A percentile compares a stretch with the other conserved stretches of the same genome.
Conservation (phyloP, 2,888 invertebrate genomes). For the Antheraea assamensis region DNA sequence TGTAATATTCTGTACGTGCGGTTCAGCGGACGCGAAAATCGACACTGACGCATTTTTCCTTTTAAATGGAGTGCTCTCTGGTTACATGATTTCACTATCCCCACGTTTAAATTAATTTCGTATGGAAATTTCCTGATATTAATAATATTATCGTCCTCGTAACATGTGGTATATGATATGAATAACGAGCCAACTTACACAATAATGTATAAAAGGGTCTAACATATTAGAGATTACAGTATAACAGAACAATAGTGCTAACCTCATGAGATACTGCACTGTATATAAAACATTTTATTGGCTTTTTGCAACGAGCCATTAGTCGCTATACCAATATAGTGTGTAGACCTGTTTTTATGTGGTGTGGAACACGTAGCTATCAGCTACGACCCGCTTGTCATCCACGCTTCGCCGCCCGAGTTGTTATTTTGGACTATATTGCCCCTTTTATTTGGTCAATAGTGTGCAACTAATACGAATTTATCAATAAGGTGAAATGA, state of each 20-base stretch:
- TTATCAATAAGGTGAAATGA: slow-evolving; percentile 26
- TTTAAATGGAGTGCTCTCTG: slow-evolving; percentile 29
- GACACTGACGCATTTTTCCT: slow-evolving; percentile 41
- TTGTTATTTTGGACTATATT: slow-evolving; percentile 49
- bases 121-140: slow-evolving; percentile 28
- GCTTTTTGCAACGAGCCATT: slow-evolving; percentile 52
- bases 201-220: slow-evolving; percentile 28
- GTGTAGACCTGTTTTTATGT: slow-evolving; percentile 34
- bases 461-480: slow-evolving; percentile 40
- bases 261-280: slow-evolving; percentile 48
- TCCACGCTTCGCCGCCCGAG: slow-evolving; percentile 46
- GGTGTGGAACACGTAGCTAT: slow-evolving; percentile 39
- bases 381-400: slow-evolving; percentile 39
- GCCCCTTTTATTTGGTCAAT: slow-evolving; percentile 49
- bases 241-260: slow-evolving; percentile 44
- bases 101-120: slow-evolving; percentile 39
- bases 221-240: slow-evolving; percentile 24
- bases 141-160: slow-evolving; percentile 16
- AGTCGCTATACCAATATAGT: slow-evolving; percentile 37
- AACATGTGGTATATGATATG: slow-evolving; percentile 10
- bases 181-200: slow-evolving; percentile 11
- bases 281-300: slow-evolving; percentile 61
- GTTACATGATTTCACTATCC: slow-evolving; percentile 29
- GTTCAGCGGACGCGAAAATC: slow-evolving; percentile 39
- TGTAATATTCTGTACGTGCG: slow-evolving; percentile 24